Evolutionary conservation across 1,140 invertebrate genomes (phyloP).

Genomic region (Phymorhynchus buccinoides): DNA sequence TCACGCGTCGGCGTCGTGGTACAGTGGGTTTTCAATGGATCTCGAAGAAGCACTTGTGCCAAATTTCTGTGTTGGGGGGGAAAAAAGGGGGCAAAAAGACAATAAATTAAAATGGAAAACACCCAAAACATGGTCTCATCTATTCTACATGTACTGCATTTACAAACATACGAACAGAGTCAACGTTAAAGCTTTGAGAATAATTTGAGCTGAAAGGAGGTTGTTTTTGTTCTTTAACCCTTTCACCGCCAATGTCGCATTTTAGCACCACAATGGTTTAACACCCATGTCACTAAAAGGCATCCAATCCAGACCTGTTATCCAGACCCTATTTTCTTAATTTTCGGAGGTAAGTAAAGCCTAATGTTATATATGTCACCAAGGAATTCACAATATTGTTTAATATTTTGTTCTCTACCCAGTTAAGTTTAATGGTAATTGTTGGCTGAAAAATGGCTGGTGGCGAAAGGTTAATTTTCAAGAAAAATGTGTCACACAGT

Average conservation of each 20-base stretch:
- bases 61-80: not conserved
- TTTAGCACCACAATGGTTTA: no score
- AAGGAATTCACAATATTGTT: not conserved
- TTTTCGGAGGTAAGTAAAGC: no score
- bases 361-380: no score
- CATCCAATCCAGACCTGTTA: no score
- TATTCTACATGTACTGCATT: not conserved
- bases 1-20: constrained; percentile 3
- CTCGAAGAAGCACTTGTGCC: not conserved
- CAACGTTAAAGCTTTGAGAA: not conserved
- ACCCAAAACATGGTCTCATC: not conserved
- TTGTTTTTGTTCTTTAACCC: no score
- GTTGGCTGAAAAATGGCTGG: no score
- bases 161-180: not conserved
- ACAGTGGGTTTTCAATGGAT: not conserved
- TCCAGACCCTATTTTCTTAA: no score
- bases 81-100: not conserved
- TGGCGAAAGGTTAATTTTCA: not conserved
- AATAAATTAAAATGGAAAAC: not conserved
- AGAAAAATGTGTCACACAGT: no score
- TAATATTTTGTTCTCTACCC: no score
- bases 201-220: not conserved
- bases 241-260: no score
- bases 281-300: no score
- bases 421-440: no score